Percentiles rank a stretch among this genome's conserved stretches.
Conservation (phyloP, 2,797 vertebrate genomes). For the Sphenodon punctatus region DNA sequence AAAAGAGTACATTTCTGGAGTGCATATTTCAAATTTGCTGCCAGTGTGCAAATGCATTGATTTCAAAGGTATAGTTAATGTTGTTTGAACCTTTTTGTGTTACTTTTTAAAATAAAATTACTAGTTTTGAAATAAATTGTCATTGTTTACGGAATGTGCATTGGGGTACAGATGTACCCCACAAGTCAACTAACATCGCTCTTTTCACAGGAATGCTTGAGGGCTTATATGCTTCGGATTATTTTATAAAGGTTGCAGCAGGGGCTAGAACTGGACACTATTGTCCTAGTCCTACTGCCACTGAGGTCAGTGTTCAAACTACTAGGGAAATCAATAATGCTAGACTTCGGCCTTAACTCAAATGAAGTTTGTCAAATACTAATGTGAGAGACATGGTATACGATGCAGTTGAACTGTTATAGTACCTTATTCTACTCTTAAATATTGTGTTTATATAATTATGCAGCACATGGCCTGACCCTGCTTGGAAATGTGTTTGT, state of each 20-base stretch:
- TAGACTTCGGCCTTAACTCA: neutral
- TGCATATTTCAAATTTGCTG: no score
- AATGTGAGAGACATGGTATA: conserved; percentile 44
- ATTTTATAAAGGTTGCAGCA: conserved; percentile 1
- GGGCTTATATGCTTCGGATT: no score
- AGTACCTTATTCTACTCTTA: conserved; percentile 37
- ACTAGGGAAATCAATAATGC: neutral
- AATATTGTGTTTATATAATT: conserved; percentile 2
- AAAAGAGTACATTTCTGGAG: no score
- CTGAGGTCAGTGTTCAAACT: conserved; percentile 19
- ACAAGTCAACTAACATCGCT: no score
- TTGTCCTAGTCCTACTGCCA: neutral
- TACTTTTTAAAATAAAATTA: no score
- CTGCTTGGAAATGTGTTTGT: conserved; percentile 44
- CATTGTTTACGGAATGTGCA: no score
- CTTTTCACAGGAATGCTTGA: no score
- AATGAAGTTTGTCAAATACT: neutral
- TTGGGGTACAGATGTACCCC: no score
- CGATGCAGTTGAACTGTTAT: conserved; percentile 17
- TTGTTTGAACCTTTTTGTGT: no score
- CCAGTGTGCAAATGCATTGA: no score
- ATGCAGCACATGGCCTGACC: conserved; percentile 26
- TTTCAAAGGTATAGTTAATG: no score
- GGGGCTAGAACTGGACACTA: neutral
- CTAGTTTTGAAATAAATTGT: no score